Evolutionary conservation across 2,113 vertebrate species (phyloP).

Genomic region (Athene cunicularia): DNA sequence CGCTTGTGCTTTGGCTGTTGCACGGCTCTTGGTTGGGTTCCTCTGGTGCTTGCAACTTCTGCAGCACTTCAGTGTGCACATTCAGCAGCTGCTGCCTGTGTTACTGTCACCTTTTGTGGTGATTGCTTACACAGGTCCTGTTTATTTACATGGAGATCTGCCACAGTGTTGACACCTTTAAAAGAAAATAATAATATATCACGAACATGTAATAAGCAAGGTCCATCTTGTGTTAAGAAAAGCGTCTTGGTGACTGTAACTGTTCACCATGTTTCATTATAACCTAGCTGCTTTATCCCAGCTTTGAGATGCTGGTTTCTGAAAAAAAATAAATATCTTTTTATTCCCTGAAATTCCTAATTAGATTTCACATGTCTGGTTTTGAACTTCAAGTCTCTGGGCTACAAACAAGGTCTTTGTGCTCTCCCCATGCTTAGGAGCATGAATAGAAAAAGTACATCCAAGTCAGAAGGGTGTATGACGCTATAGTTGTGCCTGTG

Average conservation of each 20-base stretch:
- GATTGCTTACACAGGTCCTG: background rate
- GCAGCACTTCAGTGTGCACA: background rate
- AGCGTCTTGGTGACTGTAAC: background rate
- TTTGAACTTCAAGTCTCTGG: constrained; percentile 9
- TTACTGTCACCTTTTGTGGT: background rate
- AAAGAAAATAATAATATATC: background rate
- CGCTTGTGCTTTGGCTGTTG: background rate
- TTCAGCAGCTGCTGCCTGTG: background rate
- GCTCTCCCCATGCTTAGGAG: background rate
- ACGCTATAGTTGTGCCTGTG: fast-evolving
- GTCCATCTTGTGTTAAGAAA: background rate
- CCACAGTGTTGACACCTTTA: background rate
- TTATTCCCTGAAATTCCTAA: background rate
- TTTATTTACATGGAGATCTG: background rate
- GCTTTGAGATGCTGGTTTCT: background rate
- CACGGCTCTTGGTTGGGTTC: background rate
- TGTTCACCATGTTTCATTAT: background rate
- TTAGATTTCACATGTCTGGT: constrained; percentile 34
- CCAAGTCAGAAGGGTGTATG: constrained; percentile 45
- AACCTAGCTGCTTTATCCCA: background rate
- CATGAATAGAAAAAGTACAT: background rate
- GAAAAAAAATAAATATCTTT: too few relatives aligned
- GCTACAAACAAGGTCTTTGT: constrained; percentile 47
- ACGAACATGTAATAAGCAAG: background rate
- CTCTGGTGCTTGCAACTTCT: background rate